phyloP scores from a whole-genome alignment of 1,140 invertebrate species.

The Oedothorax gibbosus region DNA sequence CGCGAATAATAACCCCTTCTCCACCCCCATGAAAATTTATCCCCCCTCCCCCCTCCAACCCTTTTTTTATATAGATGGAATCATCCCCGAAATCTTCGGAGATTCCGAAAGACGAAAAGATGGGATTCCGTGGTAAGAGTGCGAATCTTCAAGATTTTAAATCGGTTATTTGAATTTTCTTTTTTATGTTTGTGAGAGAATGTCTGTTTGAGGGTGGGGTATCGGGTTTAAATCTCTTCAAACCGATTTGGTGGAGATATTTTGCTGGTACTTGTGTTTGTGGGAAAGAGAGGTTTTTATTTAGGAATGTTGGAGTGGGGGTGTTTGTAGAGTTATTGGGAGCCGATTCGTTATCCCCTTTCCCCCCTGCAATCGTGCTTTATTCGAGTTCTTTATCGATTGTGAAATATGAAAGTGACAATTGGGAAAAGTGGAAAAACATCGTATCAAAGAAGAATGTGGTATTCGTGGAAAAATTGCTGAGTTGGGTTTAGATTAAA shows the following conservation, averaged over 20 bases:
- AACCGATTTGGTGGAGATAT: neutral
- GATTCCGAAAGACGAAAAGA: neutral
- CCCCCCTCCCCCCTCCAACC: constrained; percentile 9
- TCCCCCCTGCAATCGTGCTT: too few species aligned
- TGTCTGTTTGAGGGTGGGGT: neutral
- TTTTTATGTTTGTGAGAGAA: constrained; percentile 7
- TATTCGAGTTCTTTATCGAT: too few species aligned
- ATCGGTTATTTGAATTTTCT: constrained; percentile 6
- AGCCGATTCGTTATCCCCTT: too few species aligned
- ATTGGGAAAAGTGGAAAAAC: too few species aligned
- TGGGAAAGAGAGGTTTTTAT: neutral
- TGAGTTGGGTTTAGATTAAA: too few species aligned
- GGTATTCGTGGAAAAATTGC: too few species aligned
- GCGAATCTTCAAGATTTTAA: constrained; percentile 23
- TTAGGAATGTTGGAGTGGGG: constrained; percentile 15
- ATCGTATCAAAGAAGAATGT: too few species aligned
- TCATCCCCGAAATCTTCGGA: constrained; percentile 2
- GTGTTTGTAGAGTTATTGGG: neutral
- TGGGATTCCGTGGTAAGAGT: constrained; percentile 23
- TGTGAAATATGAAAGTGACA: too few species aligned
- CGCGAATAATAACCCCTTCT: constrained; percentile 57
- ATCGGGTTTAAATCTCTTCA: constrained; percentile 36
- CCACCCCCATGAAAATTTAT: constrained; percentile 23
- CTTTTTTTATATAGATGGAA: neutral
- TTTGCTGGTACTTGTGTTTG: too few species aligned